phyloP scores from a whole-genome alignment of 2,797 vertebrate genomes.

The Tadarida brasiliensis region DNA sequence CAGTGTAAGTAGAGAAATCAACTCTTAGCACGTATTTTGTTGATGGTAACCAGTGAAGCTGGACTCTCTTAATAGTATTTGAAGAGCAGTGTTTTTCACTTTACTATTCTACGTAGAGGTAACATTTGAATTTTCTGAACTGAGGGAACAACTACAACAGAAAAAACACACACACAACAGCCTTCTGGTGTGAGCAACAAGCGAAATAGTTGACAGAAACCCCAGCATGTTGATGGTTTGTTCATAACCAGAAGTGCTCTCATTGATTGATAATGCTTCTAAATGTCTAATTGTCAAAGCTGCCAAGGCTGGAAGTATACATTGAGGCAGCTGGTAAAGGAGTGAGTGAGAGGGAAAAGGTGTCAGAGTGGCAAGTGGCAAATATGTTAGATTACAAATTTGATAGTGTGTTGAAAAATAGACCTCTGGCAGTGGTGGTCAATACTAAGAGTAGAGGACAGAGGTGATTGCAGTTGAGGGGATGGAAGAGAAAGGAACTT shows the following conservation, averaged over 20 bases:
- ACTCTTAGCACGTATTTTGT: neutral
- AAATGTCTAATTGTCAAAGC: neutral
- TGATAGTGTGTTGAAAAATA: constrained; percentile 8
- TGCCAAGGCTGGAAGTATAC: neutral
- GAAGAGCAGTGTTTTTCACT: constrained; percentile 41
- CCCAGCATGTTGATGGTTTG: neutral
- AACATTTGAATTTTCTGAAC: constrained; percentile 9
- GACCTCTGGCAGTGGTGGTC: neutral
- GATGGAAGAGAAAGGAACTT: constrained; percentile 6
- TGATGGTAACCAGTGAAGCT: neutral
- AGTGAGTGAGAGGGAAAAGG: neutral
- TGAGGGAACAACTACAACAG: neutral
- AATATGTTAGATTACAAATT: constrained; percentile 6
- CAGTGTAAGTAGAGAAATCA: neutral
- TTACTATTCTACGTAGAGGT: neutral
- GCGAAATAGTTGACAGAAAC: constrained; percentile 4
- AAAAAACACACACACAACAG: neutral
- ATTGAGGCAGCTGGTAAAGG: constrained; percentile 20
- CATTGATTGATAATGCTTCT: constrained; percentile 19
- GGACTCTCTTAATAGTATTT: neutral
- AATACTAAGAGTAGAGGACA: neutral
- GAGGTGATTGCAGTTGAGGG: constrained; percentile 1
- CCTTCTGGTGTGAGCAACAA: neutral
- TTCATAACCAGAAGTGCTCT: neutral
- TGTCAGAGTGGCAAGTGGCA: constrained; percentile 23